phyloP scores from a whole-genome alignment of 2,113 vertebrate species.

The Catharus minimus region DNA sequence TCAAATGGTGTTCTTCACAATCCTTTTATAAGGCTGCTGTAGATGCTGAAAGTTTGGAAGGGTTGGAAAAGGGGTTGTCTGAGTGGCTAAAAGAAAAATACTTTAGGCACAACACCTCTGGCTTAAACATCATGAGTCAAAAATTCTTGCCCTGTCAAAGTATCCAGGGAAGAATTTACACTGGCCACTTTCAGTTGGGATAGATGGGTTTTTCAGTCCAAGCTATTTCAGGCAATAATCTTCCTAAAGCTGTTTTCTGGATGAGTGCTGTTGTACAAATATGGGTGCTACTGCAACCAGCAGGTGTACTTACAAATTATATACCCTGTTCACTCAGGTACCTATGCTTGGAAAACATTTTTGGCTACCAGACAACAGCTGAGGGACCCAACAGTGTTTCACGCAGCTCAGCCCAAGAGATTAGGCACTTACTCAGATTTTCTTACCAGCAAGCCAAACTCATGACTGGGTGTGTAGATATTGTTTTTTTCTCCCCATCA shows the following conservation, averaged over 20 bases:
- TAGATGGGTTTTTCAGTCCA: not conserved
- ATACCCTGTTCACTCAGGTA: not conserved
- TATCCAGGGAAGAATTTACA: accelerated
- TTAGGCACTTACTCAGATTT: not conserved
- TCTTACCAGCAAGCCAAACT: not conserved
- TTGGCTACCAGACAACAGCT: not conserved
- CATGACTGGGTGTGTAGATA: accelerated
- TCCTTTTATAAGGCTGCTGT: not conserved
- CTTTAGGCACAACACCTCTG: not conserved
- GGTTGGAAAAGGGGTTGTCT: not conserved
- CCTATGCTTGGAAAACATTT: not conserved
- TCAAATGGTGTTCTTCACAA: not conserved
- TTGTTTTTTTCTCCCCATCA: not conserved
- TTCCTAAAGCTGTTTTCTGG: not conserved
- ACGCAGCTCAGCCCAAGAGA: not conserved
- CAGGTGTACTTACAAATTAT: not conserved
- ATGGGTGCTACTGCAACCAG: not conserved
- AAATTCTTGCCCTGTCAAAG: not conserved
- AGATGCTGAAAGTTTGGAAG: not conserved
- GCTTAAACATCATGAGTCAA: not conserved
- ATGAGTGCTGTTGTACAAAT: not conserved
- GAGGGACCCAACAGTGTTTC: not conserved
- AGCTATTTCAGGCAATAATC: not conserved
- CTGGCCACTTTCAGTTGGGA: not conserved
- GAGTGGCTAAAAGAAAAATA: not conserved